These are phyloP conservation scores for Danio albolineatus DNA, from an alignment of 2,797 vertebrate genomes.

Conservation along the genomic window DNA sequence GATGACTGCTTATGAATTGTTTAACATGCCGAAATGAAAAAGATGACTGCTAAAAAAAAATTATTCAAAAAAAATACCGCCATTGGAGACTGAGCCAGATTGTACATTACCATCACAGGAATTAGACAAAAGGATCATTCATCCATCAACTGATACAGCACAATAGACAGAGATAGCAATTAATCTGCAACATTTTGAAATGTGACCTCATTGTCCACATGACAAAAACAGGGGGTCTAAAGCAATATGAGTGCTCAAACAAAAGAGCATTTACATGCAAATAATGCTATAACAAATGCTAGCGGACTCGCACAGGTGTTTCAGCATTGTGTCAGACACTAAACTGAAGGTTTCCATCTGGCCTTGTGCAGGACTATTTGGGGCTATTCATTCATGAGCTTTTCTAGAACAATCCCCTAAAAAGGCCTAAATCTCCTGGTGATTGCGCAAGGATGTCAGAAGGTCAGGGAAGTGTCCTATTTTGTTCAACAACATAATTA, in stretches of 20 bases:
- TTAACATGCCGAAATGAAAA: conserved; percentile 51
- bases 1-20: conserved; percentile 44
- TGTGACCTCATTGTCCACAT: conserved; percentile 31
- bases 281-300: conserved; percentile 11
- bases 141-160: conserved; percentile 33
- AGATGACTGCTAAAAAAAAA: conserved; percentile 32
- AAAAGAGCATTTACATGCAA: conserved; percentile 45
- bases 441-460: not conserved
- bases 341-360: not conserved
- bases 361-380: not conserved
- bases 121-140: conserved; percentile 31
- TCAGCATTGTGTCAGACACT: conserved; percentile 19
- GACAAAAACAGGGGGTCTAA: not conserved
- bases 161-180: conserved; percentile 41
- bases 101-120: conserved; percentile 17
- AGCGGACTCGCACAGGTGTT: conserved; percentile 16
- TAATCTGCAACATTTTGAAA: conserved; percentile 29
- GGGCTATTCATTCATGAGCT: not conserved
- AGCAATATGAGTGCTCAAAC: conserved; percentile 10
- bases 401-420: conserved; percentile 1
- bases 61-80: not conserved
- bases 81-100: not conserved
- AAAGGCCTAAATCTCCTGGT: not conserved
- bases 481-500: conserved; percentile 13
- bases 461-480: not conserved